Evolutionary conservation across 1,140 invertebrate genomes (phyloP).

Genomic region (Pogonomyrmex barbatus): DNA sequence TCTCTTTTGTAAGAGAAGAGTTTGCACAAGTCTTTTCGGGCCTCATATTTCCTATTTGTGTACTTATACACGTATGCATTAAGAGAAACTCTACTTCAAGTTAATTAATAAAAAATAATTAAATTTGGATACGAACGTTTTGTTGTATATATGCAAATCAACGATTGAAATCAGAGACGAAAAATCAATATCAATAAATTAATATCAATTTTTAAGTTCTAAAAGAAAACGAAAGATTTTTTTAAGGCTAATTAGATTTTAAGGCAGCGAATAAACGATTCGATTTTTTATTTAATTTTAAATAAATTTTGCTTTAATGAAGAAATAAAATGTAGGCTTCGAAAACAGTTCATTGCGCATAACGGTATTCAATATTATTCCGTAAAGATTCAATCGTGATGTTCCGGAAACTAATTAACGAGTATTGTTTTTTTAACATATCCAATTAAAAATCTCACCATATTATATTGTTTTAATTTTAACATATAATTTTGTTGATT

Average conservation of each 20-base stretch:
- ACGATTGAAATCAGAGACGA: not conserved
- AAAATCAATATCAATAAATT: not conserved
- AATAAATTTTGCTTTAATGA: not conserved
- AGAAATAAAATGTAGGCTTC: not conserved
- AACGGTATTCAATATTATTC: not conserved
- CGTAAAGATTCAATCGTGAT: not conserved
- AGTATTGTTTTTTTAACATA: not conserved
- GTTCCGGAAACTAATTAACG: not conserved
- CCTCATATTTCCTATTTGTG: not conserved
- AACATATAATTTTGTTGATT: constrained; percentile 2
- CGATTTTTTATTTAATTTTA: not conserved
- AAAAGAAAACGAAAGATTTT: not conserved
- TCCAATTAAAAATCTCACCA: not conserved
- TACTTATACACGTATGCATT: not conserved
- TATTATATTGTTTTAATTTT: not conserved
- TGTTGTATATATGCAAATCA: not conserved
- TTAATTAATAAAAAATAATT: not conserved
- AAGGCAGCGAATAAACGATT: not conserved
- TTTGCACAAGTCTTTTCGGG: not conserved
- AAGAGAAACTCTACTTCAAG: not conserved
- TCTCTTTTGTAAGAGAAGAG: not conserved
- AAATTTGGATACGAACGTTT: not conserved
- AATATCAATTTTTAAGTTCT: not conserved
- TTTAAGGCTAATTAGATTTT: not conserved
- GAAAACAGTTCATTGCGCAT: not conserved